Evolutionary conservation across 2,888 invertebrate species (phyloP), one percentile per base, ranked within the genome.

Genomic region (Parnassius orleans): DNA sequence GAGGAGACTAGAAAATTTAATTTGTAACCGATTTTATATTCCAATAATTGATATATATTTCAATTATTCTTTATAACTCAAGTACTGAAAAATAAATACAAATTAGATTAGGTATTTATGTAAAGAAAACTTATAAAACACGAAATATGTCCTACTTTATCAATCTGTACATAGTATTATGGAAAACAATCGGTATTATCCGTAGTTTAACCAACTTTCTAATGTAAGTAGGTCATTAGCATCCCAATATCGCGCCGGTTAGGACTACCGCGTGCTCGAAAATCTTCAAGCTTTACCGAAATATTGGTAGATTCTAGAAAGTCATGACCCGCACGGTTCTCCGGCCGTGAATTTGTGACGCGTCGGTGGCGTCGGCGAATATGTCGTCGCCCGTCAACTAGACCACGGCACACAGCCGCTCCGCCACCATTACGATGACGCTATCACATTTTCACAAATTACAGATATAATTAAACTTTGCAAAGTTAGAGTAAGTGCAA

Each of bases 281-380:
- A 24, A 43, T 51, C 48, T 51, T 59, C 19, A 58, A 60, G 42
- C 61, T 43, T 44, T 51, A 61, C 43, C 66, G 41, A 63, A 60
- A 63, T 51, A 58, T 67, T 48, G 55, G 78, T 80, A 76, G 65
- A 72, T 83, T 87, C 83, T 84, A 83, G 84, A 86, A 87, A 78
- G 72, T 72, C 71, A 75, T 77, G 65, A 77, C 75, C 77, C 83
- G 79, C 79, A 33, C 33, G 79, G 82, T 82, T 82, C 78, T 79
- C 79, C 83, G 79, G 74, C 75, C 75, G 69, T 59, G 62, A 76
- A 72, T 76, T 81, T 80, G 79, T 86, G 86, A 86, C 84, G 86
- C 87, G 86, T 80, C 84, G 82, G 84, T 83, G 80, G 81, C 83
- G 80, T 78, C 77, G 79, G 79, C 77, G 79, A 78, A 78, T 78